Base-by-base conservation (phyloP, 2,888 invertebrate genomes). In the Eristalinus aeneus region DNA sequence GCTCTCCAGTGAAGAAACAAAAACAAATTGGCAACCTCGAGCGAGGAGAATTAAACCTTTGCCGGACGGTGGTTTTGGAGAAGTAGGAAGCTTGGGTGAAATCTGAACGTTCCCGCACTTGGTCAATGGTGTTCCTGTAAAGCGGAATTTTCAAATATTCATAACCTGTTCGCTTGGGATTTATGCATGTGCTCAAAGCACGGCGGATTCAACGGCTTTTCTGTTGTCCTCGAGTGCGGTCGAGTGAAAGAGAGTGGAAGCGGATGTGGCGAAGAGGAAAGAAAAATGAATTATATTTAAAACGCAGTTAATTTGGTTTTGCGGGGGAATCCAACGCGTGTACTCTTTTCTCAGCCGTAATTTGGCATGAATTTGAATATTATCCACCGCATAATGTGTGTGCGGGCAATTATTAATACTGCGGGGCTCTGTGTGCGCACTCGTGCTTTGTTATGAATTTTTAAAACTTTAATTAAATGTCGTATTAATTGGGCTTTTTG, bases 391-490 rank as follows among this genome's bases (percentile, higher is more conserved):
- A 67, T 27, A 46, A 63, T 56, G 20, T 39, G 54, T 58, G 65
- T 34, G 64, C 36, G 11, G 32, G 16, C 22, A 32, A 53, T 77
- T 60, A 64, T 73, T 65, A 71, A 74, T 73, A 22, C 60, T 8
- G 16, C 31, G 27, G 31, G n/a, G 27, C 27, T 5, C 27, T 27
- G 27, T 71, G 36, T 73, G 46, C 53, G 60, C 27, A 12, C 27
- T 46, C 12, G 31, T 58, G 46, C n/a, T 71, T 39, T 64, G 39
- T 32, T 56, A 74, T 84, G 39, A 58, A 78, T 79, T 75, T 75
- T 75, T 60, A 63, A 79, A n/a, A 65, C 56, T 74, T 74, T 69
- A 78, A 84, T 79, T 79, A 72, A 80, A 68, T 36, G 61, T 58
- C 56, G 22, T 58, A 68, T 85, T 80, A 76, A 80, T 72, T 58